Conservation (phyloP, 2,113 vertebrate genomes). For the Neolamprologus sp. region DNA sequence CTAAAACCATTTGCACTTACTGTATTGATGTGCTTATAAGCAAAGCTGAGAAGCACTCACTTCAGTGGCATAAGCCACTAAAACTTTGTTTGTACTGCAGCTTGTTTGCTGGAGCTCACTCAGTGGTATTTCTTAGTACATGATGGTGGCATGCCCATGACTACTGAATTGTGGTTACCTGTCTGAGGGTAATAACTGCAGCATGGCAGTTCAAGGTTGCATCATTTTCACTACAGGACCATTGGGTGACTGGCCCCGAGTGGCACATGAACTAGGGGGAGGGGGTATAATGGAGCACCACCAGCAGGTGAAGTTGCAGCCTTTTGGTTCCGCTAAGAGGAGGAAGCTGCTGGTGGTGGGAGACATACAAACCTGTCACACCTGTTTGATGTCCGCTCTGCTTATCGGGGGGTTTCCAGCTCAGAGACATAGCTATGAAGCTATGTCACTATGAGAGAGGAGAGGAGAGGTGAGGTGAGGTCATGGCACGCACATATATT, state of each 20-base stretch:
- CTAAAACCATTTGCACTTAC: neutral
- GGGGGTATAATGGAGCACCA: neutral
- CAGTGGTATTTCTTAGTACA: neutral
- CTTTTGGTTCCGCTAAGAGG: neutral
- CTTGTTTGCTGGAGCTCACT: neutral
- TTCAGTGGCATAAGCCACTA: neutral
- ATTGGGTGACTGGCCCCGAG: neutral
- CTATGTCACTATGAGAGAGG: neutral
- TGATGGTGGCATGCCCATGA: neutral
- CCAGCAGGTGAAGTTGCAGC: conserved; percentile 7
- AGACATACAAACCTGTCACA: conserved; percentile 46
- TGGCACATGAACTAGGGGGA: neutral
- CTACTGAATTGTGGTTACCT: neutral
- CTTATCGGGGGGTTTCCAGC: conserved; percentile 34
- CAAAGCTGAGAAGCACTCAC: neutral
- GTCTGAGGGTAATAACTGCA: neutral
- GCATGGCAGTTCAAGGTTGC: neutral
- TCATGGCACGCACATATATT: neutral
- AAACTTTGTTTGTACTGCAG: neutral
- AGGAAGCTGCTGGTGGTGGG: neutral
- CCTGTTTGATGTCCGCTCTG: conserved; percentile 36
- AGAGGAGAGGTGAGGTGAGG: neutral
- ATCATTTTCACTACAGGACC: neutral
- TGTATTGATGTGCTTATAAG: neutral
- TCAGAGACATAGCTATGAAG: neutral